Evolutionary conservation across 2,113 vertebrate species (phyloP), one percentile per base, ranked within the genome.

Genomic region (Trogon melanurus): DNA sequence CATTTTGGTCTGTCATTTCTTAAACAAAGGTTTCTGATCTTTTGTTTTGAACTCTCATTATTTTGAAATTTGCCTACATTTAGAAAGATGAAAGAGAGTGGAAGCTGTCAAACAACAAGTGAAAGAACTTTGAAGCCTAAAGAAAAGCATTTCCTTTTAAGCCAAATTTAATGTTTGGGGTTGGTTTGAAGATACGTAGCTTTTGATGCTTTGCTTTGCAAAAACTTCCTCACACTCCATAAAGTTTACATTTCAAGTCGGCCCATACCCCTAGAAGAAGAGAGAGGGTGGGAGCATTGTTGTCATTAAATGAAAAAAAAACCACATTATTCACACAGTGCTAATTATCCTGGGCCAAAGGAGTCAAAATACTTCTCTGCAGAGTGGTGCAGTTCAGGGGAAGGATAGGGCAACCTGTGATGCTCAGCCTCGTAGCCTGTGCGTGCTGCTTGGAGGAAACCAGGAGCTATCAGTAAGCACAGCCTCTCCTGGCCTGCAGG

Each of bases 131-230:
- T 96, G 95, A 97, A 95, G 96, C 57, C 86, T 61, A 91, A 97
- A 89, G 95, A 92, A 93, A 95, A 92, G 57, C 76, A 81, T 89
- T 96, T 96, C 93, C 93, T 93, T 86, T 89, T 41, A 88, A 89
- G 72, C 32, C 41, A 87, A 48, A 89, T 91, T 45, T 83, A 91
- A 79, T 48, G 72, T 66, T 75, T 60, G 26, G 62, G 47, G 47
- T 66, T 62, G 83, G 92, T 91, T 80, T 95, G 83, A 93, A 96
- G 89, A 92, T 51, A 87, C 15, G 25, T 30, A 64, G 65, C 94
- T 93, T 96, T 92, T 95, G 95, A 96, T 92, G 95, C 69, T 92
- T 95, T 95, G 76, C 93, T 93, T 91, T 95, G 90, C 82, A 85
- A 95, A 90, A 73, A 69, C 25, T 88, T 95, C 85, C 90, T 95